phyloP scores from a whole-genome alignment of 2,113 vertebrate genomes.

The Phycodurus eques region DNA sequence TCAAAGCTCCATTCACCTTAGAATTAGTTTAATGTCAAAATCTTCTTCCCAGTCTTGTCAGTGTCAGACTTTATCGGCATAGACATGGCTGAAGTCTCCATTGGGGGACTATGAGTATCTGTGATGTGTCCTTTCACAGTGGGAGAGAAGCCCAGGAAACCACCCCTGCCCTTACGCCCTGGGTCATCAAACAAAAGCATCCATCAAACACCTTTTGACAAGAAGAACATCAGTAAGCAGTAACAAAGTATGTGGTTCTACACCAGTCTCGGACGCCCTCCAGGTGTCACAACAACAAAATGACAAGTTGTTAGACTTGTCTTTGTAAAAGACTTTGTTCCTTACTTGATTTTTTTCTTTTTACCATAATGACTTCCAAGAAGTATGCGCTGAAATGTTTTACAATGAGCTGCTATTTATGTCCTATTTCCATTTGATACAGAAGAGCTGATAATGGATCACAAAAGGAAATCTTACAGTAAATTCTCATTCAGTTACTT shows the following conservation, averaged over 20 bases:
- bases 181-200: constrained; percentile 12
- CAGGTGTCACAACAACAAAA: constrained; percentile 38
- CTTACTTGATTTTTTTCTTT: constrained; percentile 6
- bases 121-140: constrained; percentile 25
- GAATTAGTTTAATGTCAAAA: constrained; percentile 24
- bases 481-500: neutral
- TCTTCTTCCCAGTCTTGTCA: constrained; percentile 4
- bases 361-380: neutral
- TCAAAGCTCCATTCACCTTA: constrained; percentile 9
- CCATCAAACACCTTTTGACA: constrained; percentile 55
- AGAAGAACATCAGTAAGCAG: constrained; percentile 34
- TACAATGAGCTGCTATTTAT: neutral
- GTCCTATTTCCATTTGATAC: neutral
- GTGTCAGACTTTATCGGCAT: constrained; percentile 29
- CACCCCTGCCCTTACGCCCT: constrained; percentile 21
- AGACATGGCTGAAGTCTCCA: constrained; percentile 40
- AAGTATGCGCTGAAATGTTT: constrained; percentile 10
- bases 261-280: constrained; percentile 47
- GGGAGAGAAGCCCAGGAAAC: constrained; percentile 16
- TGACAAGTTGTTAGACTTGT: constrained; percentile 30
- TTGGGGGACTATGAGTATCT: constrained; percentile 25
- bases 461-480: neutral
- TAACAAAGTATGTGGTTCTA: constrained; percentile 36
- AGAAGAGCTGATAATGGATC: neutral
- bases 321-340: constrained; percentile 7